phyloP scores from a whole-genome alignment of 2,888 invertebrate genomes.

The Brachylomia viminalis region DNA sequence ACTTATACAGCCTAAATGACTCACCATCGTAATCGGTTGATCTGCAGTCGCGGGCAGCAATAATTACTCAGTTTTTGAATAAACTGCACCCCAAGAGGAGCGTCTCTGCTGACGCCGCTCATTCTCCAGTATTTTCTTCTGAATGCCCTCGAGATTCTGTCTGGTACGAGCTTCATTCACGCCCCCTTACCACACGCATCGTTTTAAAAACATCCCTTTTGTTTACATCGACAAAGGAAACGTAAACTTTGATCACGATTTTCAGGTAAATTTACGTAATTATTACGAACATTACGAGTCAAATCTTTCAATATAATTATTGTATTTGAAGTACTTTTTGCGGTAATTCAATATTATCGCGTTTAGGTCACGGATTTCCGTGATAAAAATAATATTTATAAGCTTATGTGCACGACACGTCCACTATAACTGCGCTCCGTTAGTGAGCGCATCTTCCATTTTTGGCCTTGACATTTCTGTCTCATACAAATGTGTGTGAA shows the following conservation, averaged over 20 bases:
- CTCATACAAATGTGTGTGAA: conserved; percentile 26
- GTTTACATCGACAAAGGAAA: conserved; percentile 71
- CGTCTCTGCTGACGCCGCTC: conserved; percentile 90
- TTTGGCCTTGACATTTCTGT: conserved; percentile 59
- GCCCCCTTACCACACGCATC: conserved; percentile 72
- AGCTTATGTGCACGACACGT: conserved; percentile 60
- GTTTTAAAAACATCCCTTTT: conserved; percentile 71
- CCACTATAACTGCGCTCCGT: conserved; percentile 51
- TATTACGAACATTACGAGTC: conserved; percentile 2
- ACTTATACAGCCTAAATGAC: conserved; percentile 69
- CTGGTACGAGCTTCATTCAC: conserved; percentile 72
- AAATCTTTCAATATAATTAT: conserved; percentile 9
- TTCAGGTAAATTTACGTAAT: conserved; percentile 40
- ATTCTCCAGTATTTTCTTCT: conserved; percentile 80
- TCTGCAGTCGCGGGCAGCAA: conserved; percentile 91
- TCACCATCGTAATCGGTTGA: conserved; percentile 93
- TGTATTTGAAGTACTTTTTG: conserved; percentile 15
- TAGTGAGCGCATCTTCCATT: conserved; percentile 20
- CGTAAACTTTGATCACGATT: conserved; percentile 37
- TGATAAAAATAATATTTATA: conserved; percentile 55
- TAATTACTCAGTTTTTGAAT: conserved; percentile 89
- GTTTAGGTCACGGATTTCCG: conserved; percentile 20
- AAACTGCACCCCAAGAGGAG: conserved; percentile 92
- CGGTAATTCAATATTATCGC: conserved; percentile 7
- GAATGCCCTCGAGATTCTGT: conserved; percentile 66